Percentiles rank a stretch among this genome's conserved stretches.
phyloP scores from a whole-genome alignment of 1,140 invertebrate genomes.

The Mylabris phalerata region DNA sequence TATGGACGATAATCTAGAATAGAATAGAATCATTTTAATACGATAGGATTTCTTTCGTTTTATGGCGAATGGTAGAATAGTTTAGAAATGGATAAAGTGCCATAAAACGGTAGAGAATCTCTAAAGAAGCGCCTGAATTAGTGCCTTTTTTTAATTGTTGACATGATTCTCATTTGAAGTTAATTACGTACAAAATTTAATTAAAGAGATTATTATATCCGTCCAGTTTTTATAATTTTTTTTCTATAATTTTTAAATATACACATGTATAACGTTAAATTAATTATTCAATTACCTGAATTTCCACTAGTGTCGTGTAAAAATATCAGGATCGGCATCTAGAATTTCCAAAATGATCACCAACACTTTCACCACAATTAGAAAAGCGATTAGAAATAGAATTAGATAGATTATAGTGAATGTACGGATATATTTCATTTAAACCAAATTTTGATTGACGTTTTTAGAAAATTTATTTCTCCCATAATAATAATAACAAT shows the following conservation, averaged over 20 bases:
- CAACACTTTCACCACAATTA: constrained; percentile 8
- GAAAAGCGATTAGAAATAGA: constrained; percentile 9
- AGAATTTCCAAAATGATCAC: background rate
- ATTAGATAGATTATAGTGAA: constrained; percentile 8
- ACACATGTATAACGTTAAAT: background rate
- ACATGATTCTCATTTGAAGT: too few relatives aligned
- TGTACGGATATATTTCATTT: too few relatives aligned
- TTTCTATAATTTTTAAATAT: background rate
- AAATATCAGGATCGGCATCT: too few relatives aligned
- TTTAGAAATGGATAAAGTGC: too few relatives aligned
- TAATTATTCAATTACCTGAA: too few relatives aligned
- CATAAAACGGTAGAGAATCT: too few relatives aligned
- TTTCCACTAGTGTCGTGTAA: too few relatives aligned
- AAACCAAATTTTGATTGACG: too few relatives aligned
- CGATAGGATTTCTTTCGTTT: background rate
- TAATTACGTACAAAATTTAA: too few relatives aligned
- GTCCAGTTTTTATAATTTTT: constrained; percentile 1
- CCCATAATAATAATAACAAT: too few relatives aligned
- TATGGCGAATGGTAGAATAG: too few relatives aligned
- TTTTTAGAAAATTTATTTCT: too few relatives aligned
- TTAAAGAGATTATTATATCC: constrained; percentile 3
- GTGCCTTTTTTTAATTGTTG: constrained; percentile 11
- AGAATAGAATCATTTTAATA: constrained; percentile 1
- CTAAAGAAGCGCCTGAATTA: background rate
- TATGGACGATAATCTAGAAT: constrained; percentile 2